A percentile compares a stretch with the other conserved stretches of the same genome.
Evolutionary conservation across 2,797 vertebrate species (phyloP).

Genomic region (Cyclopterus lumpus): DNA sequence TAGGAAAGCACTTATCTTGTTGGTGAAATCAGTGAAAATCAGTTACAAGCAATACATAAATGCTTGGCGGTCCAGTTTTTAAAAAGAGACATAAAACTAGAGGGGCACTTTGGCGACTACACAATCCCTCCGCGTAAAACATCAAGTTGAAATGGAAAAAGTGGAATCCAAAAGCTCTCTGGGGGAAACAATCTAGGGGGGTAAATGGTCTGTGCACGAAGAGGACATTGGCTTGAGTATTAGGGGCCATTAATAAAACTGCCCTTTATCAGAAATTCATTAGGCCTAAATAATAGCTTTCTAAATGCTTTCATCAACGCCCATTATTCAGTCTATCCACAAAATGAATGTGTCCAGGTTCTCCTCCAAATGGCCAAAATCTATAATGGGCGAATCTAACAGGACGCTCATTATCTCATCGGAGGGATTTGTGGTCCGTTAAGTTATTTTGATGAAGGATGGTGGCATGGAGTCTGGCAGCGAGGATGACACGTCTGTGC

Average conservation of each 20-base stretch:
- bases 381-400: conserved; percentile 35
- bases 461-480: conserved; percentile 9
- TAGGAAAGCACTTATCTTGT: conserved; percentile 8
- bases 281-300: conserved; percentile 67
- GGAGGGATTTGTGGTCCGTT: conserved; percentile 38
- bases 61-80: neutral
- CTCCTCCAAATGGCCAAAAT: conserved; percentile 40
- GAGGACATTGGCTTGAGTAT: conserved; percentile 37
- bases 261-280: conserved; percentile 64
- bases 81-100: neutral
- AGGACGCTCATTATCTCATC: conserved; percentile 29
- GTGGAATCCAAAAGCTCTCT: conserved; percentile 21
- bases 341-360: conserved; percentile 56
- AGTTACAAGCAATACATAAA: neutral
- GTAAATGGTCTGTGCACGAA: conserved; percentile 39
- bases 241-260: conserved; percentile 56
- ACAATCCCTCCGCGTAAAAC: conserved; percentile 26
- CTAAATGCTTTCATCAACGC: conserved; percentile 60
- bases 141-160: conserved; percentile 38
- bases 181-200: conserved; percentile 18
- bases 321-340: conserved; percentile 48
- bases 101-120: conserved; percentile 21
- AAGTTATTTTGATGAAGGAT: conserved; percentile 43
- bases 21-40: neutral
- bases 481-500: neutral